Percentiles rank a stretch among this genome's conserved stretches.
phyloP scores from a whole-genome alignment of 2,113 vertebrate species.

The Chroicocephalus ridibundus region DNA sequence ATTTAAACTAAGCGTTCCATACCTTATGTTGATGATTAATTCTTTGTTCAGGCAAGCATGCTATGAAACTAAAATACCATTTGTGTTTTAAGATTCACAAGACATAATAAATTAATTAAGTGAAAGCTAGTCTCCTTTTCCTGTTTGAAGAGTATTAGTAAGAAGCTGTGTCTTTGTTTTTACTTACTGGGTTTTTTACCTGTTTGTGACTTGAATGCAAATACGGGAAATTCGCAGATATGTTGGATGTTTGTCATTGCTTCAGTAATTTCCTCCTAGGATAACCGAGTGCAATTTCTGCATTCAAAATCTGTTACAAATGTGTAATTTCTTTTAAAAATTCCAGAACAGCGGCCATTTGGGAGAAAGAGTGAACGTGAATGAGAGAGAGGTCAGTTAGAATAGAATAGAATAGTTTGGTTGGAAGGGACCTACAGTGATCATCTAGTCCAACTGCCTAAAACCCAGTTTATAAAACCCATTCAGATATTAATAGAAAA shows the following conservation, averaged over 20 bases:
- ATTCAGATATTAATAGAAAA: not conserved
- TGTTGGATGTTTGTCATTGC: not conserved
- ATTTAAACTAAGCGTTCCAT: not conserved
- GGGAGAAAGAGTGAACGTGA: not conserved
- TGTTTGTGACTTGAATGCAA: not conserved
- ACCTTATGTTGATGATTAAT: not conserved
- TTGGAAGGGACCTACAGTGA: not conserved
- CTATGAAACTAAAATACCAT: not conserved
- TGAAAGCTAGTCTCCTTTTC: not conserved
- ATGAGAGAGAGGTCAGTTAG: not conserved
- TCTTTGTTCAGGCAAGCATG: not conserved
- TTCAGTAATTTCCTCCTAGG: not conserved
- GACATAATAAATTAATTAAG: not conserved
- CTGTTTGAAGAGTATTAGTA: not conserved
- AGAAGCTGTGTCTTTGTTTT: not conserved
- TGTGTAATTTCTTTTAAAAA: not conserved
- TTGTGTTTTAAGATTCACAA: not conserved
- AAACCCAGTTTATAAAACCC: not conserved
- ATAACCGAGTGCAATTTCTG: not conserved
- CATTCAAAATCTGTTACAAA: not conserved
- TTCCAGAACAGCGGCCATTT: not conserved
- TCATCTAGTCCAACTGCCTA: not conserved
- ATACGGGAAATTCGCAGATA: not conserved
- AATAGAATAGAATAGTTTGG: not conserved
- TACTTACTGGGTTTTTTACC: not conserved